Conservation (phyloP, 2,888 invertebrate genomes). For the Deilephila elpenor region DNA sequence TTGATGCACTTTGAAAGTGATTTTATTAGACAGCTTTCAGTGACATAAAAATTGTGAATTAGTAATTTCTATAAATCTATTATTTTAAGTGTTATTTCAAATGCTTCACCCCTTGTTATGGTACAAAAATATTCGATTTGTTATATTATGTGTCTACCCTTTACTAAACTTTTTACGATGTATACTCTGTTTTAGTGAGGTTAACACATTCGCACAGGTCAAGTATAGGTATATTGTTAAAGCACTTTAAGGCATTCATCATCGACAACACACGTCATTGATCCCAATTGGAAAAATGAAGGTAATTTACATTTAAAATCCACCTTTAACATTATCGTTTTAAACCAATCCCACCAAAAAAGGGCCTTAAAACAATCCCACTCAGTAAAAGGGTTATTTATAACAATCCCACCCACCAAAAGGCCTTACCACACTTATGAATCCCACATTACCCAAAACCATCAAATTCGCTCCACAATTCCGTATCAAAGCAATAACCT, state of each 20-base stretch:
- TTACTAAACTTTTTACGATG: neutral
- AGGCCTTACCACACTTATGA: neutral
- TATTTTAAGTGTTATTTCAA: neutral
- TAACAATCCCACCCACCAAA: neutral
- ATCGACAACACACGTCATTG: neutral
- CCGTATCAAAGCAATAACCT: neutral
- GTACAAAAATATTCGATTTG: slow-evolving; percentile 23
- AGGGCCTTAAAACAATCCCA: neutral
- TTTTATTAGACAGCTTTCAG: slow-evolving; percentile 8
- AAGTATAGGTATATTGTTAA: neutral
- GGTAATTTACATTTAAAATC: neutral
- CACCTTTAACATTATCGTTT: neutral
- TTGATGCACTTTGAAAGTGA: neutral
- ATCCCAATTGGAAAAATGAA: neutral
- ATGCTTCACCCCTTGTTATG: slow-evolving; percentile 23
- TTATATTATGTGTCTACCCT: slow-evolving; percentile 22
- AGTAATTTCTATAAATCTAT: slow-evolving; percentile 1
- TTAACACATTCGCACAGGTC: neutral
- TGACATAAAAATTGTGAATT: neutral
- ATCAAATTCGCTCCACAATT: neutral
- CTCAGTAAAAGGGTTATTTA: neutral
- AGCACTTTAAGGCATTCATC: neutral
- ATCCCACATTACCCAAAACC: neutral
- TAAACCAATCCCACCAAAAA: neutral
- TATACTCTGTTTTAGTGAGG: neutral